A percentile compares a stretch with the other conserved stretches of the same genome.
Evolutionary conservation across 2,113 vertebrate species (phyloP).

Genomic region (Nansenia antarctica): DNA sequence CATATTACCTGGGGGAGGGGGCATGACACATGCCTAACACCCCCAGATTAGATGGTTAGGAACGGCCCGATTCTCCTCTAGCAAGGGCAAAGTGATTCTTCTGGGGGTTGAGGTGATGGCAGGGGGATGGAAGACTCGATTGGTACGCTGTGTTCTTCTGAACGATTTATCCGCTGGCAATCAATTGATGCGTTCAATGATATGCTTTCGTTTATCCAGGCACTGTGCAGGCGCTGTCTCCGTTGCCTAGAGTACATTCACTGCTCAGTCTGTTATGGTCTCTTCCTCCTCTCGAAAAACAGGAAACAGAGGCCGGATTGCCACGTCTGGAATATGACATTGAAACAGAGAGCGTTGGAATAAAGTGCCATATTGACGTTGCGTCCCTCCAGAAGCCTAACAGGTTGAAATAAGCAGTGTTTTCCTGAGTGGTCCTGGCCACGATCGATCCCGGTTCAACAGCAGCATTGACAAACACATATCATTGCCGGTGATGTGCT

Average conservation of each 20-base stretch:
- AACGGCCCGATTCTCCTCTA: constrained; percentile 35
- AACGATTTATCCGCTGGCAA: not conserved
- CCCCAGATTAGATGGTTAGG: constrained; percentile 25
- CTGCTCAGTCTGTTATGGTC: not conserved
- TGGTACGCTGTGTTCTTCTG: not conserved
- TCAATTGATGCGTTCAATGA: not conserved
- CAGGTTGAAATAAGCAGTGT: constrained; percentile 13
- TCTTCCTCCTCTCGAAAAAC: not conserved
- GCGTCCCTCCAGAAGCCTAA: not conserved
- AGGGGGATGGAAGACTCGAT: constrained; percentile 17
- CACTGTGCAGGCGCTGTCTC: not conserved
- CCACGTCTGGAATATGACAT: not conserved
- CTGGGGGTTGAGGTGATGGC: constrained; percentile 25
- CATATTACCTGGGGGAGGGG: constrained; percentile 36
- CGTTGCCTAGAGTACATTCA: not conserved
- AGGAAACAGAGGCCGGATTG: not conserved
- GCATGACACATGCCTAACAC: constrained; percentile 24
- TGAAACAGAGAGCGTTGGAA: not conserved
- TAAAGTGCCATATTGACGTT: constrained; percentile 32
- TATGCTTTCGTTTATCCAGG: not conserved
- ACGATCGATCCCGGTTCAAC: constrained; percentile 36
- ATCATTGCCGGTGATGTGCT: constrained; percentile 36
- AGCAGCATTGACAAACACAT: constrained; percentile 43
- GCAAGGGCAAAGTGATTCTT: constrained; percentile 42
- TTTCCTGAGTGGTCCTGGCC: constrained; percentile 26